Evolutionary conservation across 1,140 invertebrate species (phyloP), one percentile per base, ranked within the genome.

Genomic region (Drosophila leontia): DNA sequence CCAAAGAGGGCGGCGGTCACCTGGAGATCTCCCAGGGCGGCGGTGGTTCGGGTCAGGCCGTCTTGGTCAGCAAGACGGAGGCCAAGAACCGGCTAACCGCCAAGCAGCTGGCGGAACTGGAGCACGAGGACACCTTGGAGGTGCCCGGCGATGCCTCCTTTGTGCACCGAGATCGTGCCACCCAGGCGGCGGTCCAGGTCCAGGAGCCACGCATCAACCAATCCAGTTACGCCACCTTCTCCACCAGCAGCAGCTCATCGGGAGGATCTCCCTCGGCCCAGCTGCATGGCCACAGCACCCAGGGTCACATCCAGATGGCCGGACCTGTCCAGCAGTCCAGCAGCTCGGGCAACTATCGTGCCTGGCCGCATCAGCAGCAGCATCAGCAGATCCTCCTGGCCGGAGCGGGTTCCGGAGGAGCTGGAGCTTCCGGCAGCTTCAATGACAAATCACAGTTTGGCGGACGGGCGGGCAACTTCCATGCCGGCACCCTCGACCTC

Each of bases 101-200:
- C 39, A 92, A 92, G 47, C 77, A 93, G 58, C 92, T 83, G 60
- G 82, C 82, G 70, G 67, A 82, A 45, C 64, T 92, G 47, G 92
- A 92, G 53, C 80, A 75, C 15, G 93, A 93, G 76, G 93, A 93
- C 58, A 87, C 76, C 3, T 60, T 80, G 19, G 88, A 92, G 41
- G 75, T 63, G 6, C 67, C 83, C 13, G 93, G 93, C 7, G 93
- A 94, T 77, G 93, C 91, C n/a, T 93, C 93, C 6, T 80, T 78
- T 23, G 78, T 93, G 26, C 93, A 93, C 17, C 58, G 76, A 42
- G 70, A 91, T 59, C 78, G 92, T 7, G 85, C 91, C 44, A 82
- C 86, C 41, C 79, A 83, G 23, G 83, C 86, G 23, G 82, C 84
- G 19, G 69, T 59, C 0, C 57, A 71, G 7, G 77, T 48, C 0